phyloP scores from a whole-genome alignment of 2,888 invertebrate genomes.

The Leucophora obtusa region DNA sequence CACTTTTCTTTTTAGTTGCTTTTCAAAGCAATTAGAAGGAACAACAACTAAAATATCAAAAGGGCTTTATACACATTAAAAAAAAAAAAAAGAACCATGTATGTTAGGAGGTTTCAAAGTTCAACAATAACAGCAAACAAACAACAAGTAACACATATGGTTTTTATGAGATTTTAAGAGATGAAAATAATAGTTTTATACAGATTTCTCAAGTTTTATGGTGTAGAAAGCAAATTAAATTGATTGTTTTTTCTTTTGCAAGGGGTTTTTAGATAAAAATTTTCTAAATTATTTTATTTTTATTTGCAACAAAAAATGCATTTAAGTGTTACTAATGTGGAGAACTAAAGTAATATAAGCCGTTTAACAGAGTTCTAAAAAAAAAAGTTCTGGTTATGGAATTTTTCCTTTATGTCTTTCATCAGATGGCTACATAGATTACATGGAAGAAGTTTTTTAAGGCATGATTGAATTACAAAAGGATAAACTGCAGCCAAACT shows the following conservation, averaged over 20 bases:
- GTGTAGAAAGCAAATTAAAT: conserved; percentile 58
- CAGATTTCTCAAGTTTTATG: conserved; percentile 51
- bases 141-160: conserved; percentile 47
- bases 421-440: too few species aligned
- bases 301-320: conserved; percentile 38
- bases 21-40: conserved; percentile 34
- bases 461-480: too few species aligned
- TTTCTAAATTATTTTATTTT: conserved; percentile 34
- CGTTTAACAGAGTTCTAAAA: conserved; percentile 39
- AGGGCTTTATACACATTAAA: conserved; percentile 15
- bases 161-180: conserved; percentile 50
- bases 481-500: too few species aligned
- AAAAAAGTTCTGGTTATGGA: too few species aligned
- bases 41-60: not conserved
- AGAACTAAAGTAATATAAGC: conserved; percentile 46
- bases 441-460: too few species aligned
- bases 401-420: too few species aligned
- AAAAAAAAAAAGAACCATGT: not conserved
- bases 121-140: not conserved
- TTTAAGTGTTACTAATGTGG: conserved; percentile 57
- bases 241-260: conserved; percentile 14
- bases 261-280: conserved; percentile 38
- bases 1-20: conserved; percentile 27
- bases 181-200: conserved; percentile 37
- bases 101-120: not conserved